Base-by-base conservation (phyloP, 2,113 vertebrate species). In the Tinamus guttatus region DNA sequence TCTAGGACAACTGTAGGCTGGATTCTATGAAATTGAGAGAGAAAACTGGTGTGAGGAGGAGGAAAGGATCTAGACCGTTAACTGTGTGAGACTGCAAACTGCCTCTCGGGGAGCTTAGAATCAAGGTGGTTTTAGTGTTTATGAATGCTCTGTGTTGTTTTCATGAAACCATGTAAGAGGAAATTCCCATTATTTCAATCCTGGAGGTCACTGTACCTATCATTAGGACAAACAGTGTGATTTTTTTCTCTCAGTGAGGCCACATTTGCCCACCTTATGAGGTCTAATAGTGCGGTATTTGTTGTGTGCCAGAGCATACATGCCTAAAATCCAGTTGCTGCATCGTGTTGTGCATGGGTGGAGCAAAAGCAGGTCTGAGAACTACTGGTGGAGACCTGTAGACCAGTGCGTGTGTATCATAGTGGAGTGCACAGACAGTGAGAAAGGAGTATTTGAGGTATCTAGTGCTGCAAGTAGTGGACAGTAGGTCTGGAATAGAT, bases 1-100 rank as follows among this genome's bases (percentile, higher is more conserved):
- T 95, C 94, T 96, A 94, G 95, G 95, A n/a, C 51, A 96, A 96
- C 96, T 96, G 96, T 82, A 97, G 95, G 92, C 93, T 88, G 85
- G 70, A 92, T 83, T 95, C 87, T 73, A 93, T 96, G 94, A 94
- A 94, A 95, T 93, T 73, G 77, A 94, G 83, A 92, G 85, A 92
- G 85, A 96, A 95, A 83, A 94, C 90, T 93, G 83, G 86, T 84
- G 84, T 91, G 93, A 97, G 86, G 93, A 96, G 87, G 88, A 97
- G 89, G 94, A 91, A 88, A 95, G 90, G 87, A 91, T 96, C 85
- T 95, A 95, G 96, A 95, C 96, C 95, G 95, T 94, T 97, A 96
- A 88, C 93, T 90, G 87, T 93, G 90, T 90, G 95, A 96, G 95
- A 96, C 93, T 93, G 85, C 91, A 95, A 94, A 95, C 94, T 95